Evolutionary conservation across 2,113 vertebrate genomes (phyloP), one percentile per base, ranked within the genome.

Genomic region (Casuarius casuarius): DNA sequence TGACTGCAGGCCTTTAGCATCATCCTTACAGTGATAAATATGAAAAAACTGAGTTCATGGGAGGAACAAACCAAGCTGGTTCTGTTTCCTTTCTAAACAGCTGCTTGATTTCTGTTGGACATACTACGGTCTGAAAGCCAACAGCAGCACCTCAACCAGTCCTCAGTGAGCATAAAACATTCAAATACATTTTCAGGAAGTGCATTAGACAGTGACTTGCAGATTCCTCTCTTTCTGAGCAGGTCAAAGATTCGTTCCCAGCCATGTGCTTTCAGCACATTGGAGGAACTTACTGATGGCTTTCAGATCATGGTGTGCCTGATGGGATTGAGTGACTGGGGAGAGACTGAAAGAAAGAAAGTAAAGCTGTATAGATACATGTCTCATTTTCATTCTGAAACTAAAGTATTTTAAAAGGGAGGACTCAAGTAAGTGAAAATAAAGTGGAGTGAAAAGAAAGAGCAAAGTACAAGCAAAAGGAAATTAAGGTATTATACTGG

Each of bases 381-480:
- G n/a, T 11, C 67, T n/a, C 13, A 12, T 54, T 90, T 78, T 67
- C 38, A 40, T 68, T 59, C 31, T 56, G 54, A 83, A 86, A 46
- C 11, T 59, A 71, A 28, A 35, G 12, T 42, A 28, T 70, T 89
- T 84, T 76, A 19, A 84, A 90, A 76, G 63, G 25, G 7, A 78
- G 26, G 70, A 21, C 13, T 70, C 44, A 66, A 73, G 7, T 14
- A 79, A 26, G 12, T 62, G 29, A 89, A 77, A 84, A 40, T 28
- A 62, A 92, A 51, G 19, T 68, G 46, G 16, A 33, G 25, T 56
- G 63, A 90, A 84, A 70, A n/a, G 70, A 5, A 82, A 87, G 84
- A 70, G 21, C 89, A 61, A 92, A 92, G 87, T 88, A 42, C 67
- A 91, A 88, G 59, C 29, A 59, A 67, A 81, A 91, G 84, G 84